Evolutionary conservation across 2,113 vertebrate species (phyloP).

Genomic region (Pachypanchax playfairii): DNA sequence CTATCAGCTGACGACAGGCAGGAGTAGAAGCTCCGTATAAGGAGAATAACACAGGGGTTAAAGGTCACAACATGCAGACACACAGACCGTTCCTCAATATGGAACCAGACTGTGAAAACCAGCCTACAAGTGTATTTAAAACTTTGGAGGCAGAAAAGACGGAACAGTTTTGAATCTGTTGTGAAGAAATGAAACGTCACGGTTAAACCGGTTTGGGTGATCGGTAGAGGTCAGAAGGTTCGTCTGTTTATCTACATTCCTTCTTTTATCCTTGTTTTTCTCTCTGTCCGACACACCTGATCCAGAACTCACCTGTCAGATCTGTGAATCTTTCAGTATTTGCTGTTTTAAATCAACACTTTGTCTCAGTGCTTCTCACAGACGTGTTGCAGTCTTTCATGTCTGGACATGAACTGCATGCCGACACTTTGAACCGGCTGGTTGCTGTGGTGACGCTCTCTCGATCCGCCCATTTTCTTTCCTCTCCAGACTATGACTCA

Average conservation of each 20-base stretch:
- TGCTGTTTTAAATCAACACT: too few relatives aligned
- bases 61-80: neutral
- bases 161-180: too few relatives aligned
- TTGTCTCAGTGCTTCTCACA: neutral
- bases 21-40: conserved; percentile 17
- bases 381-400: conserved; percentile 41
- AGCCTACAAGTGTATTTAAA: too few relatives aligned
- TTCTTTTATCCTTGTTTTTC: neutral
- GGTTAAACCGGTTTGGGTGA: too few relatives aligned
- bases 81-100: too few relatives aligned
- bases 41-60: neutral
- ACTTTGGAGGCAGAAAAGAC: too few relatives aligned
- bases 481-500: neutral
- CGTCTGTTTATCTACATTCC: conserved; percentile 9
- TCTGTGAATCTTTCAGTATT: neutral
- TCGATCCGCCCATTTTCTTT: neutral
- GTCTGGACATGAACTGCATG: conserved; percentile 69
- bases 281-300: neutral
- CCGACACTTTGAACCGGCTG: conserved; percentile 41
- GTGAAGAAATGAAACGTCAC: too few relatives aligned
- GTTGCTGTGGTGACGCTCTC: conserved; percentile 7
- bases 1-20: conserved; percentile 17
- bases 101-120: too few relatives aligned
- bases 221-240: too few relatives aligned
- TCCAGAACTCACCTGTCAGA: neutral